These are phyloP conservation scores for Sapajus apella DNA, from an alignment of 2,113 vertebrate species.

Conservation along the genomic window DNA sequence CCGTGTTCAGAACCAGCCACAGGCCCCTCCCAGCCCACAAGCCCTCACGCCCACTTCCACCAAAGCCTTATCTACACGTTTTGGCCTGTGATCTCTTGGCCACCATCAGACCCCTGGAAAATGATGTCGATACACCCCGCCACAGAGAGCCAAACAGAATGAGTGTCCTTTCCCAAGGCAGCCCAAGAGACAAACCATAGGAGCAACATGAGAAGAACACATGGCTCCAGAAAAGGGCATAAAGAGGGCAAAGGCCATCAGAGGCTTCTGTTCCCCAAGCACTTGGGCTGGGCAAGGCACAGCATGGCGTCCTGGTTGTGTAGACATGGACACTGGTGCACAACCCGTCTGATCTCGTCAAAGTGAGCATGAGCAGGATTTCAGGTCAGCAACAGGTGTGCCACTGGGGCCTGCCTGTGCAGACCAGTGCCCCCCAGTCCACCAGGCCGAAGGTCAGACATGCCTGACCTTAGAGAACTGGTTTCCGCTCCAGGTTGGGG, in stretches of 20 bases:
- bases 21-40: not conserved
- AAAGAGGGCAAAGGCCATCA: accelerated
- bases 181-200: not conserved
- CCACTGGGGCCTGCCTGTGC: not conserved
- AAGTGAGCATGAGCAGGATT: not conserved
- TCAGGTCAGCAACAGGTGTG: accelerated
- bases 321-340: not conserved
- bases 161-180: not conserved
- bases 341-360: not conserved
- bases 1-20: too few relatives aligned
- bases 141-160: not conserved
- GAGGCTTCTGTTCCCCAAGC: not conserved
- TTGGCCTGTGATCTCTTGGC: not conserved
- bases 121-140: not conserved
- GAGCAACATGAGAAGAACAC: too few relatives aligned
- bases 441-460: accelerated
- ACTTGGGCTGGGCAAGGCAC: too few relatives aligned
- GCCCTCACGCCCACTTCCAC: accelerated
- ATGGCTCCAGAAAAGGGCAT: not conserved
- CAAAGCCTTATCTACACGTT: too few relatives aligned
- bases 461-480: too few relatives aligned
- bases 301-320: accelerated
- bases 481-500: not conserved
- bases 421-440: accelerated
- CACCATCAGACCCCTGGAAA: not conserved